Evolutionary conservation across 2,888 invertebrate genomes (phyloP).

Genomic region (Gasteruption jaculator): DNA sequence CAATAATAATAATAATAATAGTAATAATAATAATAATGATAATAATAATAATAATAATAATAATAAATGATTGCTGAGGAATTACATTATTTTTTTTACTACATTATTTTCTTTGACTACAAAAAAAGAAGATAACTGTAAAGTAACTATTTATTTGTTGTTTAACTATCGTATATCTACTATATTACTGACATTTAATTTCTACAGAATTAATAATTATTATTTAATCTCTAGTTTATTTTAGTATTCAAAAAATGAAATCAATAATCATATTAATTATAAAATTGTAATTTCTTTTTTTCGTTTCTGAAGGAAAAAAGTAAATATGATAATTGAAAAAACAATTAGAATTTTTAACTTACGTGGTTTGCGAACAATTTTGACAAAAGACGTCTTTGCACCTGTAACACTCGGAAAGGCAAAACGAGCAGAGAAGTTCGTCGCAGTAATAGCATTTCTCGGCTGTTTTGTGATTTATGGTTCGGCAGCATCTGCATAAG

Average conservation of each 20-base stretch:
- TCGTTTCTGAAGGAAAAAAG: too few species aligned
- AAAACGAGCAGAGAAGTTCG: slow-evolving; percentile 32
- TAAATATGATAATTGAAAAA: too few species aligned
- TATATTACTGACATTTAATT: too few species aligned
- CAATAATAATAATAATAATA: slow-evolving; percentile 1
- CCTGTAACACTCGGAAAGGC: slow-evolving; percentile 29
- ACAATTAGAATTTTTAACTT: slow-evolving; percentile 26
- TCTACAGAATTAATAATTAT: too few species aligned
- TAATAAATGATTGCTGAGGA: not conserved
- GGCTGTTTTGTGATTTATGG: slow-evolving; percentile 24
- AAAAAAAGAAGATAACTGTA: too few species aligned
- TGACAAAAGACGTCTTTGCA: slow-evolving; percentile 36
- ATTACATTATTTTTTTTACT: too few species aligned
- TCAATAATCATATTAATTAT: not conserved
- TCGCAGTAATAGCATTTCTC: slow-evolving; percentile 38
- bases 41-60: not conserved
- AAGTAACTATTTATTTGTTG: too few species aligned
- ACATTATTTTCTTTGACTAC: too few species aligned
- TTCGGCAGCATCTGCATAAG: slow-evolving; percentile 29
- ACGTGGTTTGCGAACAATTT: slow-evolving; percentile 36
- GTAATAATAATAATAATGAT: slow-evolving; percentile 1
- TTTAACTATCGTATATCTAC: too few species aligned
- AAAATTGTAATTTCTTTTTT: too few species aligned
- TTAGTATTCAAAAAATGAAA: too few species aligned
- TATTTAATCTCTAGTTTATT: too few species aligned